Base-by-base conservation (phyloP, 2,113 vertebrate genomes). In the Ceyx margarethae region DNA sequence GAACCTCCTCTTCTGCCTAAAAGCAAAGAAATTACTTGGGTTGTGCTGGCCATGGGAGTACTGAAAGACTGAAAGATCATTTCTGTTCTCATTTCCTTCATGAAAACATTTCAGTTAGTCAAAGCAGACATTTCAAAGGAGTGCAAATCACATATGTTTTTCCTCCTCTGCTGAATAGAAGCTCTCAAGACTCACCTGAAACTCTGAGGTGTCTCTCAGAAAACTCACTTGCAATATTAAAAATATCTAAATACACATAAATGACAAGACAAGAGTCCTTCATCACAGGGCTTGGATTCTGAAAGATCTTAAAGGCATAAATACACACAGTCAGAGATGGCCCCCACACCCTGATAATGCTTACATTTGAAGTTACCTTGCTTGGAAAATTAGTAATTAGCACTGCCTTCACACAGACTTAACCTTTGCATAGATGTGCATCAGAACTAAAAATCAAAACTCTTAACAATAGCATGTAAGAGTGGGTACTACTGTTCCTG, bases 241-340 rank as follows among this genome's bases (percentile, higher is more conserved):
- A 43, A 87, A 50, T 62, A 69, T 29, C 14, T 15, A 69, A 54
- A 42, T 28, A 65, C 2, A 3, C 8, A 8, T 29, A 75, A 84
- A 35, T 5, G 20, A 8, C 10, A 68, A 81, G 46, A 51, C 16
- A 23, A 26, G 11, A 46, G 16, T 28, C 20, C 62, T 80, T 35
- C 35, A 33, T 12, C 11, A 2, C n/a, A 42, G 51, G 19, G 12
- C 9, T 62, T 82, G 18, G 14, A 79, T 84, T 79, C 58, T 84
- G 62, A 67, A 81, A 87, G 11, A 4, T 75, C 40, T 46, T 35
- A 31, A 62, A 81, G 43, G 28, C 6, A 43, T 26, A 69, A 73
- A 65, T 8, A 43, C 11, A 35, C 11, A 35, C 5, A 68, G 31
- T 1, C 12, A 84, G 53, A 81, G 18, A 50, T 45, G 0, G 0